Percentiles rank a stretch among this genome's conserved stretches.
Evolutionary conservation across 2,113 vertebrate genomes (phyloP).

Genomic region (Anoplopoma fimbria): DNA sequence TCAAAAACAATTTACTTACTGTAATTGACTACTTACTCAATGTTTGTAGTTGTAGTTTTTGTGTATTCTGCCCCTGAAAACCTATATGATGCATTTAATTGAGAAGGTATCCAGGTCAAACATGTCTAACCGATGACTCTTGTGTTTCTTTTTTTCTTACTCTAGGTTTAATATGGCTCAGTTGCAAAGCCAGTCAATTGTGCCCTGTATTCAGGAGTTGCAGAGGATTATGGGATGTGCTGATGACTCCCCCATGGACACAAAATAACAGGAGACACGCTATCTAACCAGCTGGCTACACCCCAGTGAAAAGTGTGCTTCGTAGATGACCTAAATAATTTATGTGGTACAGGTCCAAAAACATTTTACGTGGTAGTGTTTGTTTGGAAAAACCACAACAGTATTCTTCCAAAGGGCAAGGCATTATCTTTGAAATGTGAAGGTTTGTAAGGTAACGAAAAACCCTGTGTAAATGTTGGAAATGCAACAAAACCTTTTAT

Average conservation of each 20-base stretch:
- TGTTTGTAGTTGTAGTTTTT: no score
- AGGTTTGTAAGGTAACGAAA: conserved; percentile 14
- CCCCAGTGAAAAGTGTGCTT: background rate
- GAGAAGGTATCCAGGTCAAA: background rate
- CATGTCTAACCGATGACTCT: background rate
- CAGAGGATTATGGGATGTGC: conserved; percentile 71
- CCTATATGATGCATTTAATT: background rate
- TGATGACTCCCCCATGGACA: conserved; percentile 41
- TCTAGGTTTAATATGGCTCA: conserved; percentile 76
- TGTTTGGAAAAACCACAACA: conserved; percentile 34
- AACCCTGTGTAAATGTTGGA: background rate
- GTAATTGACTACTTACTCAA: no score
- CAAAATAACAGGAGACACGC: conserved; percentile 31
- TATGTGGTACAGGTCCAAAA: conserved; percentile 13
- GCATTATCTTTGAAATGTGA: conserved; percentile 1
- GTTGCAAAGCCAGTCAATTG: conserved; percentile 66
- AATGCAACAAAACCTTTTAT: conserved; percentile 11
- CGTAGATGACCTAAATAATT: background rate
- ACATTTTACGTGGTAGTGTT: conserved; percentile 1
- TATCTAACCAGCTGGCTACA: background rate
- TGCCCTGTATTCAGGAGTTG: conserved; percentile 74
- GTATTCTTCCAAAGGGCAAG: conserved; percentile 50
- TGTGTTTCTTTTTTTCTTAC: background rate
- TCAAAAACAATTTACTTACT: no score
- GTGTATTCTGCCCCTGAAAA: no score